Evolutionary conservation across 2,888 invertebrate species (phyloP), one percentile per base, ranked within the genome.

Genomic region (Tipula confusa): DNA sequence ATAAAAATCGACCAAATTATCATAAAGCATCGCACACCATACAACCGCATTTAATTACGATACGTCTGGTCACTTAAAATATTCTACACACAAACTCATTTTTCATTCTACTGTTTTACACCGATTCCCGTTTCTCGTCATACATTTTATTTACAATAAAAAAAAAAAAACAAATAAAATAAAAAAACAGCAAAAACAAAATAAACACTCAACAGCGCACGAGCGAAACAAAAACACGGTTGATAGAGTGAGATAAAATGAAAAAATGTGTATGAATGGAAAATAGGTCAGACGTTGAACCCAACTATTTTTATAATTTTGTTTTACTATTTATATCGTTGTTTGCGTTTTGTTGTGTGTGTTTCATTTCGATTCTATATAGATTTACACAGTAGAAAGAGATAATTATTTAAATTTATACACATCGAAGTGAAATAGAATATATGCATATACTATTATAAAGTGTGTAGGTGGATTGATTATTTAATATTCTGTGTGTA

Each of bases 281-380:
- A 64, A 64, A 64, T 64, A 64, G 64, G 64, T 64, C 64, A 64
- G 64, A 64, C 64, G 64, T 64, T 64, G 64, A 64, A 64, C 64
- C 64, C 64, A 64, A 64, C 64, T 64, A 64, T 64, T 64, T 64
- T 64, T 64, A 64, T 64, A 64, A 33, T 64, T 64, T 64, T 64
- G 64, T 64, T 64, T 64, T 64, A 64, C 24, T 24, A 64, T 64
- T 64, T 64, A 64, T 64, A 18, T 3, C 6, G 2, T 15, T 15
- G 24, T 24, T 64, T 9, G 64, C 1, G n/a, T n/a, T n/a, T 9
- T 24, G 64, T n/a, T 64, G 24, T 64, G 7, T 11, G 64, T 64
- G 18, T 9, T 64, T 64, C 43, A 24, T 43, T 64, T 64, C 64
- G 64, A n/a, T n/a, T 64, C 6, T 24, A 7, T 18, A 24, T 15